Base-by-base conservation (phyloP, 2,113 vertebrate species). In the Australoheros scitulus region DNA sequence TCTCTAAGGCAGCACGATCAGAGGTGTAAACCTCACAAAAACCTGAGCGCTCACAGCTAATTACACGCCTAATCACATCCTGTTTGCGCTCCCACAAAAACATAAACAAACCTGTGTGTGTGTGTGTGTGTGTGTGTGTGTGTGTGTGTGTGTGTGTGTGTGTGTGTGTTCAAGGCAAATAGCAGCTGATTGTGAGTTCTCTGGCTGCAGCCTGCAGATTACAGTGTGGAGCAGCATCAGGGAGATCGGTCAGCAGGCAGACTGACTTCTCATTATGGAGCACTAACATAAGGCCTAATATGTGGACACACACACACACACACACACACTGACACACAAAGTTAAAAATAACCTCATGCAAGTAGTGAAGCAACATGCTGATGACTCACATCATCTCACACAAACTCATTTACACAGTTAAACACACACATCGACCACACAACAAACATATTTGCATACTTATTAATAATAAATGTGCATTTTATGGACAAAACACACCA, bases 51-150 rank as follows among this genome's bases (percentile, higher is more conserved):
- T 86, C 41, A 43, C 43, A 86, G 82, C 76, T 91, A 91, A 93
- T 92, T 89, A 89, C 85, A 82, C 17, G n/a, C 32, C 78, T 88
- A 92, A 92, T 91, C 91, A 91, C 61, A 77, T 86, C 86, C 84
- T 88, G 86, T 90, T 86, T 87, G 63, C 81, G 20, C 5, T 74
- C 6, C 7, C 4, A 79, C 50, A 57, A 60, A 88, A 89, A 88
- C 81, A 88, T 68, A 84, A 90, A 91, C 88, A 90, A 89, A 84
- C 75, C 29, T 58, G 43, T 76, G 20, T 50, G 81, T 83, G 52
- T 65, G 52, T 74, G 59, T 22, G 68, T 20, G 36, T 38, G 36
- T 38, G 36, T 38, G 36, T 38, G 36, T 38, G 36, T 38, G 36
- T 38, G 36, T 38, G 36, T 38, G 36, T 36, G 22, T 58, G 43